A percentile compares a stretch with the other conserved stretches of the same genome.
phyloP scores from a whole-genome alignment of 2,888 invertebrate species.

The Atrina japonica region DNA sequence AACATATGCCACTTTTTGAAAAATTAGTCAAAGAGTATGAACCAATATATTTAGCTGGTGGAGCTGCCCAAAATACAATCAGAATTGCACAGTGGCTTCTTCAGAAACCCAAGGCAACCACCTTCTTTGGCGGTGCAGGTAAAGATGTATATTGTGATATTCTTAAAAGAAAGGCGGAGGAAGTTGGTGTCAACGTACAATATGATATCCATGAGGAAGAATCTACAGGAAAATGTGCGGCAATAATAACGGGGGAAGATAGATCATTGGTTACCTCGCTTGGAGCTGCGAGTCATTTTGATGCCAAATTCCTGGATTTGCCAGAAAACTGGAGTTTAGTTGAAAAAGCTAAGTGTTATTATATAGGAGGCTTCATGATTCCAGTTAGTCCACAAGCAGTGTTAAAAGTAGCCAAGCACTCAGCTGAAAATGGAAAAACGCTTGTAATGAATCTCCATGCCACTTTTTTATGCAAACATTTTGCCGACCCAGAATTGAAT shows the following conservation, averaged over 20 bases:
- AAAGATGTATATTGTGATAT: conserved; percentile 93
- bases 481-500: conserved; percentile 88
- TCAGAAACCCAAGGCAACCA: conserved; percentile 88
- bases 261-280: conserved; percentile 97
- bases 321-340: conserved; percentile 88
- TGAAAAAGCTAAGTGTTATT: conserved; percentile 90
- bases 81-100: conserved; percentile 96
- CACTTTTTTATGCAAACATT: conserved; percentile 94
- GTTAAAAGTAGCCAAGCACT: conserved; percentile 89
- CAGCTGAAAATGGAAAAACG: conserved; percentile 86
- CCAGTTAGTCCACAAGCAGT: conserved; percentile 96
- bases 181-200: conserved; percentile 91
- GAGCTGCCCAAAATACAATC: conserved; percentile 96
- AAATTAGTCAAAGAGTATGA: conserved; percentile 83
- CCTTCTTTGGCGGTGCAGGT: conserved; percentile 97
- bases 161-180: conserved; percentile 88
- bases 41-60: conserved; percentile 94
- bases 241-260: conserved; percentile 90
- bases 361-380: conserved; percentile 97
- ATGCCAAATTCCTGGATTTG: conserved; percentile 86
- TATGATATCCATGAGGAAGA: conserved; percentile 87
- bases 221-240: conserved; percentile 97
- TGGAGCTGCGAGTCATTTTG: conserved; percentile 96
- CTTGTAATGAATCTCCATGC: conserved; percentile 98
- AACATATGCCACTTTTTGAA: conserved; percentile 88